A percentile compares a stretch with the other conserved stretches of the same genome.
Evolutionary conservation across 1,140 invertebrate genomes (phyloP).

Genomic region (Hormaphis cornu): DNA sequence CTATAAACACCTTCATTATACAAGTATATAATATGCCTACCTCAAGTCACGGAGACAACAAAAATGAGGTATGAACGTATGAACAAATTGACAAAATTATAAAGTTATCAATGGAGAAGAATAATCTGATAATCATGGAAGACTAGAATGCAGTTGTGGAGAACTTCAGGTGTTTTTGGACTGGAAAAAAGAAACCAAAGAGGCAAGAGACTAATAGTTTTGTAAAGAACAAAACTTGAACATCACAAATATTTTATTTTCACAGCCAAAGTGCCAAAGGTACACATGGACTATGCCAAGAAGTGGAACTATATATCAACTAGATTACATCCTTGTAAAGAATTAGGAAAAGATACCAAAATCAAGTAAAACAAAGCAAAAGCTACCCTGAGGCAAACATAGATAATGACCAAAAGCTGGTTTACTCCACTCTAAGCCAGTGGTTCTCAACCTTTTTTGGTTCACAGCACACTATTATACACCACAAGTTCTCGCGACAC

Average conservation of each 20-base stretch:
- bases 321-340: conserved; percentile 9
- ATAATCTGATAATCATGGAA: conserved; percentile 34
- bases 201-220: conserved; percentile 39
- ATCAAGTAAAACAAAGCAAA: conserved; percentile 6
- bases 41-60: not conserved
- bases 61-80: conserved; percentile 30
- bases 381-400: conserved; percentile 7
- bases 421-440: too few relatives aligned
- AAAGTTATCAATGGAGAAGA: not conserved
- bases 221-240: conserved; percentile 36
- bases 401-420: conserved; percentile 8
- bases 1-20: conserved; percentile 5
- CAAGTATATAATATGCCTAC: conserved; percentile 34
- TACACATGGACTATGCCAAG: conserved; percentile 15
- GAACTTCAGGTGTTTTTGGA: conserved; percentile 34
- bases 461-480: too few relatives aligned
- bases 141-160: conserved; percentile 39
- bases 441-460: too few relatives aligned
- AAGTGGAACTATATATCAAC: not conserved
- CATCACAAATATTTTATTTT: conserved; percentile 6
- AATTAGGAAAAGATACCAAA: not conserved
- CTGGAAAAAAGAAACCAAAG: conserved; percentile 39
- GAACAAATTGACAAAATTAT: conserved; percentile 1
- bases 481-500: too few relatives aligned
- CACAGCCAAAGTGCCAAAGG: not conserved